Conservation (phyloP, 1,140 invertebrate genomes). For the Atopsyche davidsoni region DNA sequence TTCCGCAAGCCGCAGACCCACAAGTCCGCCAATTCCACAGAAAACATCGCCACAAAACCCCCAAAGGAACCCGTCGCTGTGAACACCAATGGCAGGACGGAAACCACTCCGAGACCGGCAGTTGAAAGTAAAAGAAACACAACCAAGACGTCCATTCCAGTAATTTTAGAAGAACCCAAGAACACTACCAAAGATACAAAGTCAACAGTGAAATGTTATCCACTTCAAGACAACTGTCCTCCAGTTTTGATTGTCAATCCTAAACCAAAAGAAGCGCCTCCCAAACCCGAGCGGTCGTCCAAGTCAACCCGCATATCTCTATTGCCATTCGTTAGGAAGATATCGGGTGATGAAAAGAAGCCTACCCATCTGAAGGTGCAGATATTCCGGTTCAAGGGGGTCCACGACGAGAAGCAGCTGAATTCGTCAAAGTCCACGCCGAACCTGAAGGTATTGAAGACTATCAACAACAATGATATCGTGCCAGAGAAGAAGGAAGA, state of each 20-base stretch:
- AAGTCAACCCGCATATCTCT: conserved; percentile 4
- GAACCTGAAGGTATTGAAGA: conserved; percentile 19
- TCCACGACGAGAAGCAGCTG: neutral
- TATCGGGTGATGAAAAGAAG: conserved; percentile 1
- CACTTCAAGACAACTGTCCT: too few relatives aligned
- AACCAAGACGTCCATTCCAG: neutral
- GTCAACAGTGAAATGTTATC: neutral
- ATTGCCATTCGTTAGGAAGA: conserved; percentile 5
- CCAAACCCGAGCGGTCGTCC: neutral
- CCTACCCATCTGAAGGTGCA: neutral
- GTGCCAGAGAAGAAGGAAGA: conserved; percentile 2
- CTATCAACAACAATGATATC: conserved; percentile 25
- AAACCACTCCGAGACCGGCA: neutral
- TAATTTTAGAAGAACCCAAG: too few relatives aligned
- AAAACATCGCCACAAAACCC: conserved; percentile 8
- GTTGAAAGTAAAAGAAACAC: conserved; percentile 2
- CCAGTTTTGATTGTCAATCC: too few relatives aligned
- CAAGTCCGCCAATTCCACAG: conserved; percentile 1
- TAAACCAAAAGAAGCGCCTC: neutral
- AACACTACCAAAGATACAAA: conserved; percentile 2
- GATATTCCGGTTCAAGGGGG: neutral
- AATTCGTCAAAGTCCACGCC: conserved; percentile 15
- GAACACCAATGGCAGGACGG: neutral
- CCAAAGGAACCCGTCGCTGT: conserved; percentile 5
- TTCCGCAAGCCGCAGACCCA: conserved; percentile 2